Base-by-base conservation (phyloP, 2,888 invertebrate species). In the Cybosia mesomella region DNA sequence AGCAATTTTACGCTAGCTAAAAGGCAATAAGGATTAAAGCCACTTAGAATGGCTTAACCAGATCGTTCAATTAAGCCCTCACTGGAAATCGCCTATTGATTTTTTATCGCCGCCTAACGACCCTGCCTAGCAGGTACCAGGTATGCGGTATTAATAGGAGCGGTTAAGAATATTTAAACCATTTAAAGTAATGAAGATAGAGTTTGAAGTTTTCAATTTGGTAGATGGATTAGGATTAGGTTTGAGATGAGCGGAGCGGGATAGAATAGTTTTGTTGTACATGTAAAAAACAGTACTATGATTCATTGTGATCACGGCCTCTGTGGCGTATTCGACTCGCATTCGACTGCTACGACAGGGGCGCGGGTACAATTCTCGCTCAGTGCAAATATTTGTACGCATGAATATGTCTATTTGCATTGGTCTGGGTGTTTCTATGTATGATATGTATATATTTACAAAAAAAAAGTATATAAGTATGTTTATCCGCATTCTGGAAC, bases 1-100 rank as follows among this genome's bases (percentile, higher is more conserved):
- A 88, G 87, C 87, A 85, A 86, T 89, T 87, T 88, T 77, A 79
- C 81, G 80, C 79, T 78, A 75, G 77, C 82, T 82, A 83, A 82
- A 84, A 80, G 83, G 77, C 80, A 82, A 83, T 83, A 81, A 78
- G 80, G 85, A 85, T 87, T 87, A 85, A 75, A 80, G 74, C 75
- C 78, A 80, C 80, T 87, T 82, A 79, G 67, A 71, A 61, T 66
- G 76, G 77, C 75, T 83, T 80, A 75, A 76, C 70, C 73, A 76
- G 76, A 81, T 79, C 84, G 79, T 83, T 84, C 81, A 83, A 84
- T 86, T 84, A 85, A 82, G 74, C 74, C 68, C 64, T 64, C 67
- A 18, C 65, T 10, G 67, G 63, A 62, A 63, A 73, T 69, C 71
- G 68, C 63, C 74, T 78, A 85, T 84, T 79, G 86, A 82, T 85